Conservation (phyloP, 2,888 invertebrate species). For the Andrena hattorfiana region DNA sequence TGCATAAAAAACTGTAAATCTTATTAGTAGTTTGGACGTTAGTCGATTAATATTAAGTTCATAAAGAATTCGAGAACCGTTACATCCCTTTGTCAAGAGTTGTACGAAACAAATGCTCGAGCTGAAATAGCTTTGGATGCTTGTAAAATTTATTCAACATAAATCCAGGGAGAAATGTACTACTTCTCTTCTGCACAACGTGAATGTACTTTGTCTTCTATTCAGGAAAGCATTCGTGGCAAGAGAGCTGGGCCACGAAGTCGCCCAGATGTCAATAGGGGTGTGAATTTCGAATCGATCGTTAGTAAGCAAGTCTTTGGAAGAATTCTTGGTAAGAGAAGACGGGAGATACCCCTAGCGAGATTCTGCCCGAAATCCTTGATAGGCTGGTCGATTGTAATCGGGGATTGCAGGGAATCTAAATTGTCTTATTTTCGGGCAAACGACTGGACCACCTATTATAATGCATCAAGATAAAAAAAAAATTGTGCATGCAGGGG, state of each 20-base stretch:
- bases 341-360: constrained; percentile 44
- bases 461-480: neutral
- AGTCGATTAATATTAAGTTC: neutral
- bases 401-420: constrained; percentile 57
- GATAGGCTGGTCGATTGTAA: constrained; percentile 59
- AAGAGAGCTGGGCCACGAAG: constrained; percentile 57
- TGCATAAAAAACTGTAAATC: neutral
- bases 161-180: constrained; percentile 42
- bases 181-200: constrained; percentile 35
- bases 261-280: constrained; percentile 50
- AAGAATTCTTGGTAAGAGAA: constrained; percentile 35
- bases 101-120: constrained; percentile 34
- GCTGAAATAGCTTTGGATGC: constrained; percentile 32
- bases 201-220: constrained; percentile 63
- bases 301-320: constrained; percentile 54
- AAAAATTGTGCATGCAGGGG: neutral
- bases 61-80: too few species aligned
- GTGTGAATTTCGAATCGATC: constrained; percentile 63
- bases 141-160: constrained; percentile 56
- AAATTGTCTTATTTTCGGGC: constrained; percentile 40
- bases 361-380: constrained; percentile 56
- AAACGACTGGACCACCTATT: constrained; percentile 6
- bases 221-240: constrained; percentile 55
- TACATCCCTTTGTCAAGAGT: constrained; percentile 13
- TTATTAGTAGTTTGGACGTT: neutral